Conservation (phyloP, 2,797 vertebrate genomes). For the Molossus molossus region DNA sequence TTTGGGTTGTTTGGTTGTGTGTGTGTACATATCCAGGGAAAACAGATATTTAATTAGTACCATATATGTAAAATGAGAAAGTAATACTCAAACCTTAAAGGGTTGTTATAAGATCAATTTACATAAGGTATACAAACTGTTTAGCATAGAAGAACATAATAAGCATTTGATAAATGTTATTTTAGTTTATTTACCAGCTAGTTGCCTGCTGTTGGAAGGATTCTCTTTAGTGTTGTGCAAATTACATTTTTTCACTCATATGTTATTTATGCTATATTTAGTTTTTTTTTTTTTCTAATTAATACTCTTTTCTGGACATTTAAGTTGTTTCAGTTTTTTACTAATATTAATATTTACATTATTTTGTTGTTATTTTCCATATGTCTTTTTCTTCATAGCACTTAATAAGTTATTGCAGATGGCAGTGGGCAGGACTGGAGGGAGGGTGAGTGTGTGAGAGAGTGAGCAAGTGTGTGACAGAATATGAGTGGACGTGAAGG, state of each 20-base stretch:
- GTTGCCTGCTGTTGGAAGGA: neutral
- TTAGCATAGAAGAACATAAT: neutral
- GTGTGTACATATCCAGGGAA: neutral
- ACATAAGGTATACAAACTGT: neutral
- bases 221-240: neutral
- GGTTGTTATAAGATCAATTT: slow-evolving; percentile 12
- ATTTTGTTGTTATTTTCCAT: neutral
- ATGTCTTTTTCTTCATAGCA: neutral
- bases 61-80: slow-evolving; percentile 19
- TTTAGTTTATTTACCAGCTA: neutral
- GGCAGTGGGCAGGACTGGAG: too few relatives aligned
- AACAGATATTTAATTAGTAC: neutral
- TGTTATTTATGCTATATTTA: neutral
- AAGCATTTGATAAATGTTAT: neutral
- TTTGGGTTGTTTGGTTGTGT: neutral
- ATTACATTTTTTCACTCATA: neutral
- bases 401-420: neutral
- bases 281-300: neutral
- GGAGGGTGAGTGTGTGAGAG: too few relatives aligned
- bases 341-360: neutral
- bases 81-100: neutral
- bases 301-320: neutral
- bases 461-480: too few relatives aligned
- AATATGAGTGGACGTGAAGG: too few relatives aligned
- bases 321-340: neutral